Evolutionary conservation across 1,140 invertebrate species (phyloP).

Genomic region (Bombus superbus): DNA sequence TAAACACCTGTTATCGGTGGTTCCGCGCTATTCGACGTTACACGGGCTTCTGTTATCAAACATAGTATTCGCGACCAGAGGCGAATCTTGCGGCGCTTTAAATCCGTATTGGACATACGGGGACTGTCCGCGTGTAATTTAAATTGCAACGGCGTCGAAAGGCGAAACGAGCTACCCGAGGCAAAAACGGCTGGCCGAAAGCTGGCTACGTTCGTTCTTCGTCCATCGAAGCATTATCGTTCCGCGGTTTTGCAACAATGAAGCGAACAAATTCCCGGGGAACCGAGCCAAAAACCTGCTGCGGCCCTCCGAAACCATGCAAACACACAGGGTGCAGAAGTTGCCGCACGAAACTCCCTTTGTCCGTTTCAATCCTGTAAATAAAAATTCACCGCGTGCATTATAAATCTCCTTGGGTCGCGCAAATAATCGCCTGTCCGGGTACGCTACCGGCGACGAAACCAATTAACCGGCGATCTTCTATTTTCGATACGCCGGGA

Average conservation of each 20-base stretch:
- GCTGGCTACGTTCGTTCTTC: neutral
- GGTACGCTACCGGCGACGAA: conserved; percentile 18
- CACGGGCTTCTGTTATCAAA: conserved; percentile 59
- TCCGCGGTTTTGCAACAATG: neutral
- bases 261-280: conserved; percentile 2
- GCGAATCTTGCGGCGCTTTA: conserved; percentile 53
- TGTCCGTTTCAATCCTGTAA: neutral
- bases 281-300: neutral
- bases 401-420: conserved; percentile 12
- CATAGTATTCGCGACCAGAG: conserved; percentile 48
- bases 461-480: conserved; percentile 27
- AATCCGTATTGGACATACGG: conserved; percentile 39
- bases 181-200: neutral
- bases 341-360: no score
- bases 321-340: neutral
- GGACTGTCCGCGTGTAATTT: conserved; percentile 16
- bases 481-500: conserved; percentile 1
- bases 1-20: conserved; percentile 63
- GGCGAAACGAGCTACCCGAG: neutral
- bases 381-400: conserved; percentile 23
- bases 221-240: neutral
- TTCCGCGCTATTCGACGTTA: conserved; percentile 57
- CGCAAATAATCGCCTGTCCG: conserved; percentile 20
- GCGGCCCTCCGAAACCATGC: neutral
- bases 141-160: conserved; percentile 5